Conservation (phyloP, 1,140 invertebrate genomes). For the Gryon sp. region DNA sequence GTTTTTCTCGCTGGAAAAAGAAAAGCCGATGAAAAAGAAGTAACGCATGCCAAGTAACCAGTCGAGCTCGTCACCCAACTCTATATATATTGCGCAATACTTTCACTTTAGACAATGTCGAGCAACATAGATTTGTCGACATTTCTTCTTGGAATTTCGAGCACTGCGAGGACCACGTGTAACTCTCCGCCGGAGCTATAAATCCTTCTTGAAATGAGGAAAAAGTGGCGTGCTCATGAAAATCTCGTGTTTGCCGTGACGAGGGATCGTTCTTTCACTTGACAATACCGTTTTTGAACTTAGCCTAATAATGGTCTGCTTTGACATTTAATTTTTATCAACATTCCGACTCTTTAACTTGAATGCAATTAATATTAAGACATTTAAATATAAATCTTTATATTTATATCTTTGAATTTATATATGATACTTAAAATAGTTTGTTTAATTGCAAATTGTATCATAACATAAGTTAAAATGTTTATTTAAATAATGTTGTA, state of each 20-base stretch:
- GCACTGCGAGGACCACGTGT: conserved; percentile 63
- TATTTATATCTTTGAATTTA: too few species aligned
- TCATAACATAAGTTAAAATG: too few species aligned
- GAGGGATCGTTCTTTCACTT: conserved; percentile 47
- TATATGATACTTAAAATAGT: too few species aligned
- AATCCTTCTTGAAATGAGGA: conserved; percentile 66
- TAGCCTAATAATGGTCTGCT: conserved; percentile 28
- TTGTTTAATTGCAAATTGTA: too few species aligned
- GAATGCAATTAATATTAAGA: too few species aligned
- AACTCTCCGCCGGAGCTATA: conserved; percentile 60
- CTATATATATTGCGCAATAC: conserved; percentile 71
- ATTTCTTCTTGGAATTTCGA: conserved; percentile 64
- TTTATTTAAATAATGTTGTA: too few species aligned
- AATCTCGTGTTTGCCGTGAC: conserved; percentile 50
- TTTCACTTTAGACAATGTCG: conserved; percentile 69
- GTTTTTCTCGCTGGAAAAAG: conserved; percentile 16
- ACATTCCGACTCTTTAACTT: too few species aligned
- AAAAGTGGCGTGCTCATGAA: conserved; percentile 60
- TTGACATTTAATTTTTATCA: not conserved
- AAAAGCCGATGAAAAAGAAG: conserved; percentile 13
- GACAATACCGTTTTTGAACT: conserved; percentile 35
- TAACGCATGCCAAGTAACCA: conserved; percentile 39
- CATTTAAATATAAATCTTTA: too few species aligned
- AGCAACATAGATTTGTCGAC: conserved; percentile 59
- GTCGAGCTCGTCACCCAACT: conserved; percentile 14